A percentile compares a stretch with the other conserved stretches of the same genome.
Conservation (phyloP, 2,113 vertebrate species). For the Formicarius rufipectus region DNA sequence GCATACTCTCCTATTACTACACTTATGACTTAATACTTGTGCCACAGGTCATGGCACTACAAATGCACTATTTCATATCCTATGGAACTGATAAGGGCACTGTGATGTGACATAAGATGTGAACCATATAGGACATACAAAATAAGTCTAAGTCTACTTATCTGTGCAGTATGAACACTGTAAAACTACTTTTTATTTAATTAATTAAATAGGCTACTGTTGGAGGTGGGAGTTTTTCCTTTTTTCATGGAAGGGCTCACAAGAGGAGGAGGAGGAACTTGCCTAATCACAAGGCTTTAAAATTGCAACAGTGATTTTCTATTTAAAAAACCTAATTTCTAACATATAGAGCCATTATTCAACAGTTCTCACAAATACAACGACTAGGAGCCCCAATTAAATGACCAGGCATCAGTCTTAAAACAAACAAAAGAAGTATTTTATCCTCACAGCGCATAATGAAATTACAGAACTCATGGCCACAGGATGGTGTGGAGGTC, state of each 20-base stretch:
- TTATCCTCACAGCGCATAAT: constrained; percentile 21
- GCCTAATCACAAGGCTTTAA: background rate
- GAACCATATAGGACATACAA: background rate
- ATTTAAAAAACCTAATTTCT: background rate
- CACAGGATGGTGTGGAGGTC: constrained; percentile 34
- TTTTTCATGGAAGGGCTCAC: background rate
- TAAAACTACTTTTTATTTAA: background rate
- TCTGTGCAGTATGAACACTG: background rate
- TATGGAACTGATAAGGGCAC: background rate
- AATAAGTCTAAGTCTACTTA: background rate
- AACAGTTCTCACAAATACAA: background rate
- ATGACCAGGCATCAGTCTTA: constrained; percentile 1
- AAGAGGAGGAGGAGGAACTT: background rate
- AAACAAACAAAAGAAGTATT: constrained; percentile 44
- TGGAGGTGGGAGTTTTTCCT: background rate
- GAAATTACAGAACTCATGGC: constrained; percentile 50
- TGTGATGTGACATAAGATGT: background rate
- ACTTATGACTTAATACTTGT: background rate
- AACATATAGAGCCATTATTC: background rate
- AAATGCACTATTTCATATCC: background rate
- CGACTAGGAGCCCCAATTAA: background rate
- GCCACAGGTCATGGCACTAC: background rate
- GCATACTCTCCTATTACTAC: background rate
- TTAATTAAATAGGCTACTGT: background rate
- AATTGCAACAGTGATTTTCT: background rate